Evolutionary conservation across 2,113 vertebrate genomes (phyloP), one percentile per base, ranked within the genome.

Genomic region (Rostratula benghalensis): DNA sequence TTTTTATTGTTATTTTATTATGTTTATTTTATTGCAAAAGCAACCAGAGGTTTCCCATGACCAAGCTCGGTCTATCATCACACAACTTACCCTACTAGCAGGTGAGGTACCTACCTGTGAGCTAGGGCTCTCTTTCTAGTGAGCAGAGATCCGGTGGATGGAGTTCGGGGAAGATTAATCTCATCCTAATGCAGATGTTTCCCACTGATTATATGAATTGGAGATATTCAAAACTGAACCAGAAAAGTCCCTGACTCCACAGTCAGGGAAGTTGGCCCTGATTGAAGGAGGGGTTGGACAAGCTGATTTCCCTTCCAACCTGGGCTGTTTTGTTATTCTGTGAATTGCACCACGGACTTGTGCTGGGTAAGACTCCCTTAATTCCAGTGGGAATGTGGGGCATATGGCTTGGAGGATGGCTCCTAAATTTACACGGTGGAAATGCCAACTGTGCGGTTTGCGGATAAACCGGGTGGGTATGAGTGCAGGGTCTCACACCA

Each of bases 341-440:
- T 41, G 30, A 35, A 14, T 10, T 46, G 15, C 61, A 46, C 25
- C 14, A 11, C 2, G 4, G 20, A 8, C 25, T 46, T 3, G 19
- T 10, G n/a, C 25, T 56, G 67, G 31, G 17, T 39, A 16, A 56
- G 43, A 7, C 8, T 70, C 14, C 25, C 39, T 48, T 27, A 27
- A 33, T 5, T 13, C 4, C 64, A 81, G 33, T 0, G 0, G n/a
- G 31, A 61, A 21, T 0, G 21, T 13, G 22, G 33, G 43, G 6
- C 53, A 37, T 21, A 1, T 13, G 9, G 33, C 45, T 46, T 33
- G 30, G 54, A n/a, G 54, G 35, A 6, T 3, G 11, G 27, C 54
- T 84, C 28, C 64, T 39, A 3, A 27, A 43, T 57, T 16, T 17
- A 6, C 27, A 0, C 1, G 19, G 15, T 6, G 57, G 78, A 46